Percentiles rank a stretch among this genome's conserved stretches.
Evolutionary conservation across 2,113 vertebrate species (phyloP).

Genomic region (Thermophis baileyi): DNA sequence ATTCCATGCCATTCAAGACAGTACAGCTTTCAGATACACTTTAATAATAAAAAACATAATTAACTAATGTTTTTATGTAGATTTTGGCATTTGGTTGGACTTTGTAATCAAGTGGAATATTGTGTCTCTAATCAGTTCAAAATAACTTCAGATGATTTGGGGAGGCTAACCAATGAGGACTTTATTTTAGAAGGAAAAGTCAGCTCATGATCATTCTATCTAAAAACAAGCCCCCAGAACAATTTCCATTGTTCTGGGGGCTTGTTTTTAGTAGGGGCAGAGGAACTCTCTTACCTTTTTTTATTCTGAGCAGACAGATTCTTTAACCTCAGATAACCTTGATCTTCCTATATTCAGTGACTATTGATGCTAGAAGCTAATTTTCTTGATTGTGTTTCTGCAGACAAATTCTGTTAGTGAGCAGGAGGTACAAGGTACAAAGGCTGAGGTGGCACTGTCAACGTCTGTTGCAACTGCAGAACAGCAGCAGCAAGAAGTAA

Average conservation of each 20-base stretch:
- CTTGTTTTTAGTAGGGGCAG: conserved; percentile 12
- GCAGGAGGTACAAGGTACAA: conserved; percentile 74
- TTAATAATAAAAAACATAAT: not conserved
- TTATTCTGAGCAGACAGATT: not conserved
- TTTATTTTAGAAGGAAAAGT: conserved; percentile 13
- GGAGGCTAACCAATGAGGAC: not conserved
- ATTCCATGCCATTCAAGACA: not conserved
- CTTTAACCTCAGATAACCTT: not conserved
- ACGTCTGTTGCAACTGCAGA: conserved; percentile 67
- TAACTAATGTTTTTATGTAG: conserved; percentile 27
- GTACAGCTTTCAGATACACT: not conserved
- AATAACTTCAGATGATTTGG: not conserved
- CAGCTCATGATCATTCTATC: not conserved
- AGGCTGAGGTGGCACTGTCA: conserved; percentile 72
- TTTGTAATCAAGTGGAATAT: conserved; percentile 10
- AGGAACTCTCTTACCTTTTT: not conserved
- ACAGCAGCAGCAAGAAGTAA: conserved; percentile 79
- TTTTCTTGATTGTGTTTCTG: conserved; percentile 28
- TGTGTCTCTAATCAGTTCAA: conserved; percentile 35
- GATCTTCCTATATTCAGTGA: not conserved
- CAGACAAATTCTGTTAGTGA: conserved; percentile 84
- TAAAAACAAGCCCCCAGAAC: too few species aligned
- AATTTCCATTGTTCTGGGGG: conserved; percentile 17
- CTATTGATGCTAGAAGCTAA: not conserved
- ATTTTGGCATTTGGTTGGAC: conserved; percentile 24